A percentile compares a stretch with the other conserved stretches of the same genome.
These are phyloP conservation scores for Aphrophora alni DNA, from an alignment of 2,888 invertebrate genomes.

Conservation along the genomic window DNA sequence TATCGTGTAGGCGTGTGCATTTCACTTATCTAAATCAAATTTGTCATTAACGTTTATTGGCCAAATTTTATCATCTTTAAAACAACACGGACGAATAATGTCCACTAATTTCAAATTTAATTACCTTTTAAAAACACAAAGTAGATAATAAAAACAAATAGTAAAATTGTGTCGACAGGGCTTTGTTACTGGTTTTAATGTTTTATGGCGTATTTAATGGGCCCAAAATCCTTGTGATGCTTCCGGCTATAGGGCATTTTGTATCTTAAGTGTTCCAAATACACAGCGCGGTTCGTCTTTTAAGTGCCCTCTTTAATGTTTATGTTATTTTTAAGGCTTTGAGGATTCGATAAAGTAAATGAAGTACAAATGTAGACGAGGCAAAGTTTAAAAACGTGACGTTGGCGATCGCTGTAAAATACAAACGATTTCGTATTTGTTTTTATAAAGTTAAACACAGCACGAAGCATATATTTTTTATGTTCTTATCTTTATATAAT, in stretches of 20 bases:
- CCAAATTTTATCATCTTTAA: constrained; percentile 6
- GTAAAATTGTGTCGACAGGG: constrained; percentile 4
- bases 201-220: background rate
- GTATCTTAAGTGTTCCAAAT: background rate
- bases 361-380: background rate
- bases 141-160: constrained; percentile 2
- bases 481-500: no score
- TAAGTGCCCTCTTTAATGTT: background rate
- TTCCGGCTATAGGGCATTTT: constrained; percentile 1
- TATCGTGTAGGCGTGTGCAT: constrained; percentile 1
- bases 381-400: background rate
- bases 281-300: background rate
- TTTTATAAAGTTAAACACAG: no score
- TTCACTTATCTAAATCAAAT: background rate
- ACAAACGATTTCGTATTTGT: no score
- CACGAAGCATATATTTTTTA: no score
- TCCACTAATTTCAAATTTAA: constrained; percentile 6
- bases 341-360: background rate
- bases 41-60: constrained; percentile 4
- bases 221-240: background rate
- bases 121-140: constrained; percentile 6
- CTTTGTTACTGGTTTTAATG: background rate
- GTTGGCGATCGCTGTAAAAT: background rate
- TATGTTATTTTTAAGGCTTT: background rate
- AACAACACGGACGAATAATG: background rate